Evolutionary conservation across 2,113 vertebrate genomes (phyloP).

Genomic region (Andinoacara biseriatus): DNA sequence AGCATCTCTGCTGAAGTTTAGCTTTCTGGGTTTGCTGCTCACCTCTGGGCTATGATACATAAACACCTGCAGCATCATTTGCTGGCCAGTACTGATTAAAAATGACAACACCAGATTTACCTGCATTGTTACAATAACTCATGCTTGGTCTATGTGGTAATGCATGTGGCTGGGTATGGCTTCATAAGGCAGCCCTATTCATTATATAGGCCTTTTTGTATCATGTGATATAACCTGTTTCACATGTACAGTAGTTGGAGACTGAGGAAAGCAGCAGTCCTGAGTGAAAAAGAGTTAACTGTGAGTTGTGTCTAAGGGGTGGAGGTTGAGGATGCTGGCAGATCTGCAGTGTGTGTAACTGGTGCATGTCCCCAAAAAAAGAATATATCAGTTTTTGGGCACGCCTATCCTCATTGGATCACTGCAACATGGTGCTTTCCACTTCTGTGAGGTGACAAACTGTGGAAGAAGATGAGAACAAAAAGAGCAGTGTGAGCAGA

Average conservation of each 20-base stretch:
- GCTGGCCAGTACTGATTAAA: conserved; percentile 29
- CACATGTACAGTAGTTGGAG: not conserved
- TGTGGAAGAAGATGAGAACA: not conserved
- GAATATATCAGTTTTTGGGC: conserved; percentile 11
- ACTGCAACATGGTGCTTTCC: conserved; percentile 11
- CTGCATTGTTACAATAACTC: conserved; percentile 22
- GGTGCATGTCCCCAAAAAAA: conserved; percentile 12
- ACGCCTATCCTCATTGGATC: conserved; percentile 15
- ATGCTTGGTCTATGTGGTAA: not conserved
- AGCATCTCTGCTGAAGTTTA: not conserved
- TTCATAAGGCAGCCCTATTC: not conserved
- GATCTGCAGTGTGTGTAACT: conserved; percentile 23
- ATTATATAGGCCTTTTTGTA: not conserved
- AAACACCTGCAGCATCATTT: conserved; percentile 20
- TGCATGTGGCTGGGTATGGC: not conserved
- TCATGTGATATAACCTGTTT: not conserved
- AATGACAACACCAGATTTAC: conserved; percentile 35
- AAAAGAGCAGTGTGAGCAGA: not conserved
- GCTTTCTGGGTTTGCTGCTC: not conserved
- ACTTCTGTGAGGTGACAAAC: conserved; percentile 17
- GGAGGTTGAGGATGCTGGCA: conserved; percentile 26
- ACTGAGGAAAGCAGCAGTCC: not conserved
- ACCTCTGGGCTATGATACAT: not conserved
- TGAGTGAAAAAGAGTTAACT: conserved; percentile 4
- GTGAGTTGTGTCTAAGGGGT: conserved; percentile 7